Percentiles rank a stretch among this genome's conserved stretches.
Conservation (phyloP, 2,113 vertebrate species). For the Athene noctua region DNA sequence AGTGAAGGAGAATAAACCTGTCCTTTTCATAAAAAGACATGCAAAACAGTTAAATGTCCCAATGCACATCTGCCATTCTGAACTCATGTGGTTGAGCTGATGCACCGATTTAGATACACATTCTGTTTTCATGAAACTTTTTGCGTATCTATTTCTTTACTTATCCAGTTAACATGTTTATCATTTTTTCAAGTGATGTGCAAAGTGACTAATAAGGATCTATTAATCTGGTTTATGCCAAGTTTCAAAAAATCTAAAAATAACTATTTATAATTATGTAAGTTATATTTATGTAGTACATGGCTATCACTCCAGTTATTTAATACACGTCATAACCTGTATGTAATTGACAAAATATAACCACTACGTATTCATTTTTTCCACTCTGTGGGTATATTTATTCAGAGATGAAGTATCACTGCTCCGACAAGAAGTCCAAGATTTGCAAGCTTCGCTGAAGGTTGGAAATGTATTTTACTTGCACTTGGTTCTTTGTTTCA, state of each 20-base stretch:
- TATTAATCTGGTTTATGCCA: background rate
- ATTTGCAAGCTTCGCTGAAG: constrained; percentile 93
- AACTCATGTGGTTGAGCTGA: background rate
- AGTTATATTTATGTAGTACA: background rate
- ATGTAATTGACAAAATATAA: constrained; percentile 14
- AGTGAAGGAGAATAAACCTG: background rate
- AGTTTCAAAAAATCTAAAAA: background rate
- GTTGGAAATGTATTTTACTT: constrained; percentile 72
- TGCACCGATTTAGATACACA: background rate
- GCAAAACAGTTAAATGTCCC: background rate
- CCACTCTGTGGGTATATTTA: constrained; percentile 12
- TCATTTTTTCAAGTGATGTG: background rate
- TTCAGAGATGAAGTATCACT: constrained; percentile 88
- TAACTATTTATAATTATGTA: background rate
- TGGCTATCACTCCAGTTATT: background rate
- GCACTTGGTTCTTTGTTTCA: constrained; percentile 44
- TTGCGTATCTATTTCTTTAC: background rate
- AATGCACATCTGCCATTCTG: background rate
- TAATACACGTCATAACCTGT: background rate
- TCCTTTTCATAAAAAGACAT: background rate
- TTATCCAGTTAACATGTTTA: background rate
- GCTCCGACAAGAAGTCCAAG: constrained; percentile 93
- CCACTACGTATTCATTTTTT: constrained; percentile 49
- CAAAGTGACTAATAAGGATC: background rate
- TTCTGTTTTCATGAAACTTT: background rate